Conservation (phyloP, 2,113 vertebrate genomes). For the Rattus rattus region DNA sequence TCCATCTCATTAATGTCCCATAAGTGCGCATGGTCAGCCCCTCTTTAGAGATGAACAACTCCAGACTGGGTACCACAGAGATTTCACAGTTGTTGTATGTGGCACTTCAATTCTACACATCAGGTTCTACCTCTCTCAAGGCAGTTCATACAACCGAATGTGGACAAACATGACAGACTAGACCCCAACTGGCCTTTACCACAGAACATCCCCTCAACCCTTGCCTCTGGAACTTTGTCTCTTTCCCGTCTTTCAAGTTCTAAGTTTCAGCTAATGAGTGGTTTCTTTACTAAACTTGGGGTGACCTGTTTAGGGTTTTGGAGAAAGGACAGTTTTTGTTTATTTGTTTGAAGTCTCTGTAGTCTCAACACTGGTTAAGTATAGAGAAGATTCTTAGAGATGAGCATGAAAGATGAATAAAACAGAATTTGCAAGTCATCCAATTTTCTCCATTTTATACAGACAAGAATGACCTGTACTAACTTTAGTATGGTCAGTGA, state of each 20-base stretch:
- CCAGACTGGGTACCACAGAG: not conserved
- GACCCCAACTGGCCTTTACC: not conserved
- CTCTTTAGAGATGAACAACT: not conserved
- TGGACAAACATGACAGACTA: not conserved
- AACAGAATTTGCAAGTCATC: not conserved
- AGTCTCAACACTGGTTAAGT: not conserved
- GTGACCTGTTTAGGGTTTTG: not conserved
- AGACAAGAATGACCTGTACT: not conserved
- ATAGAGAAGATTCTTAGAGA: conserved; percentile 25
- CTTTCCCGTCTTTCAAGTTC: not conserved
- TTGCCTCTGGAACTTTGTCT: not conserved
- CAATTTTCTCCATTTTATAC: not conserved
- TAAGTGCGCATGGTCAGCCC: rapidly evolving
- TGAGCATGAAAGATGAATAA: not conserved
- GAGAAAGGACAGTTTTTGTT: not conserved
- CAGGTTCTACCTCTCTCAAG: not conserved
- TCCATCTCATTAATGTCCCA: not conserved
- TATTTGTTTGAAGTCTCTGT: not conserved
- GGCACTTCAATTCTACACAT: not conserved
- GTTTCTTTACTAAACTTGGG: not conserved
- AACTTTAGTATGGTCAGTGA: not conserved
- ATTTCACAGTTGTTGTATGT: not conserved
- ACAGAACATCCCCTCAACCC: not conserved
- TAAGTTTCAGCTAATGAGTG: not conserved
- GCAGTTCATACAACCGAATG: not conserved